Percentiles rank a stretch among this genome's conserved stretches.
Conservation (phyloP, 2,113 vertebrate species). For the Vicugna pacos region DNA sequence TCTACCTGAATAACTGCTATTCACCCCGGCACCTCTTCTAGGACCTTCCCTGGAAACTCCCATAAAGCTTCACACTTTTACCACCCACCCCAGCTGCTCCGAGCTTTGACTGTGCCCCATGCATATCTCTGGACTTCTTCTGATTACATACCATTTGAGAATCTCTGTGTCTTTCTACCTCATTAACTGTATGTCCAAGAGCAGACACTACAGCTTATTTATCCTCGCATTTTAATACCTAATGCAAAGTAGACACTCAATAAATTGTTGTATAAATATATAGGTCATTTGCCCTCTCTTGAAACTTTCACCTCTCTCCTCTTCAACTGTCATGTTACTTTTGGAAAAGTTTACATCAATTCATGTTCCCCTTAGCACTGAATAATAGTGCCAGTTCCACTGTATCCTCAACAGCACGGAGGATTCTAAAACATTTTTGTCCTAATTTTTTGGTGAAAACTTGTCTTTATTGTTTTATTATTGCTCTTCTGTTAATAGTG, state of each 20-base stretch:
- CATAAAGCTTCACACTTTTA: not conserved
- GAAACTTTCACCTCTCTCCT: not conserved
- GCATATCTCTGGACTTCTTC: not conserved
- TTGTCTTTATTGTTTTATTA: not conserved
- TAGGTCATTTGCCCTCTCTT: not conserved
- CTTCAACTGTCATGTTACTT: not conserved
- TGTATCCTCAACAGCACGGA: not conserved
- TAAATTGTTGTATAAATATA: conserved; percentile 10
- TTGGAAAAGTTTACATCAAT: not conserved
- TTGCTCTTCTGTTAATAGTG: not conserved
- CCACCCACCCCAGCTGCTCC: not conserved
- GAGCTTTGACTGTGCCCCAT: not conserved
- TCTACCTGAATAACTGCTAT: not conserved
- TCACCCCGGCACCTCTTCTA: not conserved
- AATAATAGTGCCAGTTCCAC: not conserved
- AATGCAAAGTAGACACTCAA: not conserved
- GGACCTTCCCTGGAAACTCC: not conserved
- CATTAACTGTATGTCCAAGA: not conserved
- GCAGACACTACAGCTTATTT: not conserved
- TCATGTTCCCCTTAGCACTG: not conserved
- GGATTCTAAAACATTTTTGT: not conserved
- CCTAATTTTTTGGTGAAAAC: conserved; percentile 23
- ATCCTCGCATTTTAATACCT: not conserved
- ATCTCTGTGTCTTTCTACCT: not conserved
- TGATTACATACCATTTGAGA: not conserved